Evolutionary conservation across 2,113 vertebrate species (phyloP).

Genomic region (Lepus americanus): DNA sequence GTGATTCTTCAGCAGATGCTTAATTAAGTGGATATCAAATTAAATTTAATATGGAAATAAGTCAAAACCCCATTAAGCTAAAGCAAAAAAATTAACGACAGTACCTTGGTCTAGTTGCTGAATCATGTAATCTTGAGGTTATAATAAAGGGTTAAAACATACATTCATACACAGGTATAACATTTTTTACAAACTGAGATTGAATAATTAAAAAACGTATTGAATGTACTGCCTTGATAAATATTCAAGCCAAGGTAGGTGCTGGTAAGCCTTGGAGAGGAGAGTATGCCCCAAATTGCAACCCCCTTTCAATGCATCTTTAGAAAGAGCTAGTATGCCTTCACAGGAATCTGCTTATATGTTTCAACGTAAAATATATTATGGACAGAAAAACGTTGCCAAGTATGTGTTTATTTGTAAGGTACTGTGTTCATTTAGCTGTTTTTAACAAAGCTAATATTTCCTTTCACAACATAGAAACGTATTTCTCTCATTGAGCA

Average conservation of each 20-base stretch:
- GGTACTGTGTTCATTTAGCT: neutral
- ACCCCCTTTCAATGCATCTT: neutral
- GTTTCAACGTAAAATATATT: neutral
- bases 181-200: neutral
- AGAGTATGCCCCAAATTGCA: neutral
- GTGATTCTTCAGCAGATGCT: neutral
- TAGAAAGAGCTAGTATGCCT: neutral
- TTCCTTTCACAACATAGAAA: neutral
- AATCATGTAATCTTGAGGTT: neutral
- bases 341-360: neutral
- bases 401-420: no score
- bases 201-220: neutral
- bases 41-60: neutral
- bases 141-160: neutral
- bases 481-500: neutral
- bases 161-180: neutral
- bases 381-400: neutral
- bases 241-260: neutral
- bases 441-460: neutral
- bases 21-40: neutral
- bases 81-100: neutral
- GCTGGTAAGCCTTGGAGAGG: neutral
- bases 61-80: neutral
- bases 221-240: neutral
- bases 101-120: neutral